Evolutionary conservation across 2,113 vertebrate species (phyloP), one percentile per base, ranked within the genome.

Genomic region (Corvus hawaiiensis): DNA sequence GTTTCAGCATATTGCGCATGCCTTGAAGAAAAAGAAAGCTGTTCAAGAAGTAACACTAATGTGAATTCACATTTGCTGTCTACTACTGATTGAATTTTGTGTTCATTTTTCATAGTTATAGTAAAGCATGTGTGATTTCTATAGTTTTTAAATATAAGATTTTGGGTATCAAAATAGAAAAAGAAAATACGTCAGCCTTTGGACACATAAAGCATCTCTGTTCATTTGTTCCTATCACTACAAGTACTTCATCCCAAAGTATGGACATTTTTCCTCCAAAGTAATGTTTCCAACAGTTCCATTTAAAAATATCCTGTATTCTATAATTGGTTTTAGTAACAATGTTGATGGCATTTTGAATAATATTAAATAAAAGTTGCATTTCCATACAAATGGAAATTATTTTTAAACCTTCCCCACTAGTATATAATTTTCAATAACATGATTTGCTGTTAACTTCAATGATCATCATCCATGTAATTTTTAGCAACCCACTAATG

Each of bases 1-100:
- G 39, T 3, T 55, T 49, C 35, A 49, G 8, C 20, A 14, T 5
- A 62, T 49, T 44, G n/a, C 11, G 22, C 10, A 48, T 0, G 0
- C 11, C 43, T 48, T 27, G 52, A 78, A 64, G 28, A 59, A 41
- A 63, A 67, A 39, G 37, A 54, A 48, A 44, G 2, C 13, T 82
- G 12, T 37, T 74, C 35, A 41, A 68, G 39, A 54, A 46, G 10
- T 61, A 69, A 30, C 33, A 41, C 9, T 69, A n/a, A 39, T 23
- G 21, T 49, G 28, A 61, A 46, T 74, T 83, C 32, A 51, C 10
- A 61, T 82, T 64, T 82, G 15, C 27, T 51, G 7, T 19, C 14
- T 17, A 28, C 22, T 41, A n/a, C 11, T 46, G 44, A 59, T 63
- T 49, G 33, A 3, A 35, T 74, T 55, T n/a, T 21, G 3, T 76